phyloP scores from a whole-genome alignment of 2,888 invertebrate species.

The Athripsodes cinereus region DNA sequence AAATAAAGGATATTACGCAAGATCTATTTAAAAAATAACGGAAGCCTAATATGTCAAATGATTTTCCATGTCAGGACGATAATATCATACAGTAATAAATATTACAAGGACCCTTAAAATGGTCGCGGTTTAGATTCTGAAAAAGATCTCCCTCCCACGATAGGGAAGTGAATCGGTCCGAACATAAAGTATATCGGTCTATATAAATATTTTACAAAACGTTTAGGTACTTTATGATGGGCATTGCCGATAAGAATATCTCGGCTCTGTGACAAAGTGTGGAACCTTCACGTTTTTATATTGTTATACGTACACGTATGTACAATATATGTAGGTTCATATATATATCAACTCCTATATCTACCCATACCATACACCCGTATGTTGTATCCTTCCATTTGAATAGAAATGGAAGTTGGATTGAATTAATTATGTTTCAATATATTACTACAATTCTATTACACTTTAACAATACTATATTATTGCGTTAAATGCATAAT shows the following conservation, averaged over 20 bases:
- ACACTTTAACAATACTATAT: too few species aligned
- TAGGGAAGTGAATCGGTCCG: not conserved
- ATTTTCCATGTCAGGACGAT: not conserved
- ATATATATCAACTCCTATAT: too few species aligned
- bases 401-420: too few species aligned
- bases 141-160: not conserved
- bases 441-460: too few species aligned
- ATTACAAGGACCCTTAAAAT: not conserved
- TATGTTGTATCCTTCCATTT: too few species aligned
- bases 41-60: not conserved
- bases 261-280: slow-evolving; percentile 23
- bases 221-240: slow-evolving; percentile 25
- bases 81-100: not conserved
- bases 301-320: not conserved
- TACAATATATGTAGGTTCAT: too few species aligned
- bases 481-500: too few species aligned
- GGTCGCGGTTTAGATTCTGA: not conserved
- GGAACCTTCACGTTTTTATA: slow-evolving; percentile 3
- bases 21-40: not conserved
- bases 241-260: slow-evolving; percentile 25
- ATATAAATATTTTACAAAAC: slow-evolving; percentile 26
- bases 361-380: too few species aligned
- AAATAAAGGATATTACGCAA: too few species aligned
- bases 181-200: not conserved
- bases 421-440: too few species aligned